phyloP scores from a whole-genome alignment of 2,888 invertebrate species.

The Agrilus cyanescens region DNA sequence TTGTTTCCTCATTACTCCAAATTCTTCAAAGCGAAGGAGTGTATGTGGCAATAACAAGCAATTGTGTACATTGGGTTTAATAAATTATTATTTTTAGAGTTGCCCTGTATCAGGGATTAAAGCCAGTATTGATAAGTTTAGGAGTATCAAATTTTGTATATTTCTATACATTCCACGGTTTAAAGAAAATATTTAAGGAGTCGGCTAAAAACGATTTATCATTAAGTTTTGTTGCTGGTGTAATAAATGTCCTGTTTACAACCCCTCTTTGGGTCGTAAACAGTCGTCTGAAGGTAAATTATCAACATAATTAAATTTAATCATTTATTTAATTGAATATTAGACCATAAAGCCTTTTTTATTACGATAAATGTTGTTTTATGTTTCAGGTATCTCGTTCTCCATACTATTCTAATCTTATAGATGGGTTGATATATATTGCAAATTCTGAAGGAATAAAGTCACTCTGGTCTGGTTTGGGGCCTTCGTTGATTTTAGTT shows the following conservation, averaged over 20 bases:
- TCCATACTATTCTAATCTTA: conserved; percentile 36
- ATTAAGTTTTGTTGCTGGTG: conserved; percentile 68
- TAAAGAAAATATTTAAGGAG: conserved; percentile 46
- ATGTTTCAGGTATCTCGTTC: conserved; percentile 25
- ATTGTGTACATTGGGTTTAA: conserved; percentile 6
- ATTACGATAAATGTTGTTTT: background rate
- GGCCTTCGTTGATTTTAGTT: conserved; percentile 75
- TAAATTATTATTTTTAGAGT: conserved; percentile 31
- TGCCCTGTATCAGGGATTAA: conserved; percentile 65
- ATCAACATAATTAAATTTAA: too few species aligned
- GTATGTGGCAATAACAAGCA: conserved; percentile 35
- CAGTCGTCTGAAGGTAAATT: conserved; percentile 75
- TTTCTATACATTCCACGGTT: conserved; percentile 82
- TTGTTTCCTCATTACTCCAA: conserved; percentile 49
- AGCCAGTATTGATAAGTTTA: conserved; percentile 72
- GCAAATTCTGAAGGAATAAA: conserved; percentile 59
- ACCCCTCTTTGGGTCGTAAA: conserved; percentile 91
- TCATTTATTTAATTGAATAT: too few species aligned
- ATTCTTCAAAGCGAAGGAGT: conserved; percentile 40
- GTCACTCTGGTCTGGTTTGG: conserved; percentile 73
- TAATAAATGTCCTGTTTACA: conserved; percentile 72
- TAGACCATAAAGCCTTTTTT: too few species aligned
- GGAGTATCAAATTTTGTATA: conserved; percentile 91
- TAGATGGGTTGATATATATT: conserved; percentile 59
- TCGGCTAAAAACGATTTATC: conserved; percentile 61